Conservation (phyloP, 2,113 vertebrate genomes). For the Bolborhynchus lineola region DNA sequence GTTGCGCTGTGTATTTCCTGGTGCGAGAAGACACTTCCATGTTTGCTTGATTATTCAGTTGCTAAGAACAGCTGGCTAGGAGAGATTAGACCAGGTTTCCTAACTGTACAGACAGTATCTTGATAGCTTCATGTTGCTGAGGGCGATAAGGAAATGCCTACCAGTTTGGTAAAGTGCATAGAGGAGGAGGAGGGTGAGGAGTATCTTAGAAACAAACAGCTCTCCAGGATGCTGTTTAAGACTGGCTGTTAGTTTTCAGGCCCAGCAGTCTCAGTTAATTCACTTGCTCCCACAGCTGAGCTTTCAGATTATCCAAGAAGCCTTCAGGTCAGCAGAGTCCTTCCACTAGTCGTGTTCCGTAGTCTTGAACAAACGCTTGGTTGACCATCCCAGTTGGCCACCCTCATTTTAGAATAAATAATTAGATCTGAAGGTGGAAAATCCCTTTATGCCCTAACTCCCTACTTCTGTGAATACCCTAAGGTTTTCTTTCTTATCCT, state of each 20-base stretch:
- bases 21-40: background rate
- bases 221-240: background rate
- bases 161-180: background rate
- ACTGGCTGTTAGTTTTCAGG: background rate
- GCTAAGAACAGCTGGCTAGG: background rate
- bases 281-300: background rate
- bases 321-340: background rate
- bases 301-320: background rate
- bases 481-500: conserved; percentile 2
- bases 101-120: background rate
- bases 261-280: background rate
- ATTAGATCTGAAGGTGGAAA: conserved; percentile 11
- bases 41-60: background rate
- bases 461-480: background rate
- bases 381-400: background rate
- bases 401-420: background rate
- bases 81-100: background rate
- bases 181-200: background rate
- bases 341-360: background rate
- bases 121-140: background rate
- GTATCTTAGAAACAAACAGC: background rate
- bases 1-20: background rate
- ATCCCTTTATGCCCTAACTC: background rate
- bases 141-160: background rate
- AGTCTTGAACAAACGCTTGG: background rate